These are phyloP conservation scores for Sebastolobus alascanus DNA, from an alignment of 2,797 vertebrate genomes.

Conservation along the genomic window DNA sequence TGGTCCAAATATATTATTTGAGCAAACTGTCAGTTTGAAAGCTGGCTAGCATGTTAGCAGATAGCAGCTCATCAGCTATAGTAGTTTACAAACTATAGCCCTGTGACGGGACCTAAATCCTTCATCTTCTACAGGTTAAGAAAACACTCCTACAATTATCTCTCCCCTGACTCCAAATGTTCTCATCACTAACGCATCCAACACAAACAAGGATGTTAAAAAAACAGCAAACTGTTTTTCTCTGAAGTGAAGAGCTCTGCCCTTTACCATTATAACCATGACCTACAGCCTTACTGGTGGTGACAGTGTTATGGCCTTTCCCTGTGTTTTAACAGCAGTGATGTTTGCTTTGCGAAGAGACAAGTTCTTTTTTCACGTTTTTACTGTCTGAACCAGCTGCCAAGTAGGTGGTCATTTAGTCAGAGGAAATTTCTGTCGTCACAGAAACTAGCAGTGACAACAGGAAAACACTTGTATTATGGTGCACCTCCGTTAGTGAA, in stretches of 20 bases:
- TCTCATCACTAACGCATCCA: constrained; percentile 7
- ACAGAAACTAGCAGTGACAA: constrained; percentile 19
- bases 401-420: constrained; percentile 11
- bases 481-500: not conserved
- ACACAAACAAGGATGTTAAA: not conserved
- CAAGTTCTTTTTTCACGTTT: constrained; percentile 11
- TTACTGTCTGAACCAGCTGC: constrained; percentile 11
- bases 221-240: not conserved
- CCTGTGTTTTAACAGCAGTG: constrained; percentile 29
- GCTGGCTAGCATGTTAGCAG: not conserved
- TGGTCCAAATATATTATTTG: not conserved
- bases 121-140: not conserved
- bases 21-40: not conserved
- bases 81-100: no score
- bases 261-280: constrained; percentile 2
- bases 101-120: no score
- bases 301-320: constrained; percentile 12
- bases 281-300: not conserved
- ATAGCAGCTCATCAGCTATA: not conserved
- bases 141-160: not conserved
- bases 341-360: constrained; percentile 43
- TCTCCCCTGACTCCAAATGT: not conserved
- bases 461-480: constrained; percentile 3
- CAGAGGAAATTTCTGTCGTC: constrained; percentile 9
- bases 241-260: not conserved